phyloP scores from a whole-genome alignment of 2,113 vertebrate species.

The Pontoporia blainvillei region DNA sequence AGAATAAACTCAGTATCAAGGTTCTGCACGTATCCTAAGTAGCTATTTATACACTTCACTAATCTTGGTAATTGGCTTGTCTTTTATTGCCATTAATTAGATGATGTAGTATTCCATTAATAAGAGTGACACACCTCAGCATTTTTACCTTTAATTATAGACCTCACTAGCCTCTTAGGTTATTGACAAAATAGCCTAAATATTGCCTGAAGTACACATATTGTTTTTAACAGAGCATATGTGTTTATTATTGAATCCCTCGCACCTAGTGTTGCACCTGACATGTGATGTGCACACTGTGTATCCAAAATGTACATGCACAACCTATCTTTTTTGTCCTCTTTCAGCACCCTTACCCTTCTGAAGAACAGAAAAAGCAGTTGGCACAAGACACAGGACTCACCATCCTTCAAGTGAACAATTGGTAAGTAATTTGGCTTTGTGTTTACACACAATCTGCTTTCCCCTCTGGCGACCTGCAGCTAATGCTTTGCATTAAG shows the following conservation, averaged over 20 bases:
- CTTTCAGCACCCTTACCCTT: conserved; percentile 97
- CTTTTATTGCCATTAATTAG: conserved; percentile 99
- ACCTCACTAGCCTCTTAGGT: conserved; percentile 76
- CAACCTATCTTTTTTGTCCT: conserved; percentile 65
- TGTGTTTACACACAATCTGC: conserved; percentile 79
- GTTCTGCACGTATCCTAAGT: conserved; percentile 88
- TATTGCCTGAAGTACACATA: conserved; percentile 20
- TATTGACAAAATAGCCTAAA: conserved; percentile 67
- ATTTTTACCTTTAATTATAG: conserved; percentile 88
- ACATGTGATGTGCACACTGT: not conserved
- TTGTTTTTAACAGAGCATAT: not conserved
- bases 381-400: conserved; percentile 99
- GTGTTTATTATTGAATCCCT: not conserved
- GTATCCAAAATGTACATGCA: not conserved
- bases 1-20: conserved; percentile 88
- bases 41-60: conserved; percentile 96
- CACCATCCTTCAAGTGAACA: conserved; percentile 99
- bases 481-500: conserved; percentile 82
- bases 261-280: not conserved
- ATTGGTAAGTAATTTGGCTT: conserved; percentile 92
- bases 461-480: conserved; percentile 77
- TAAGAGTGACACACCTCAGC: conserved; percentile 89
- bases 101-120: conserved; percentile 97
- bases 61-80: conserved; percentile 98
- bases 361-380: conserved; percentile 99